Evolutionary conservation across 2,888 invertebrate genomes (phyloP).

Genomic region (Anthrax anthrax): DNA sequence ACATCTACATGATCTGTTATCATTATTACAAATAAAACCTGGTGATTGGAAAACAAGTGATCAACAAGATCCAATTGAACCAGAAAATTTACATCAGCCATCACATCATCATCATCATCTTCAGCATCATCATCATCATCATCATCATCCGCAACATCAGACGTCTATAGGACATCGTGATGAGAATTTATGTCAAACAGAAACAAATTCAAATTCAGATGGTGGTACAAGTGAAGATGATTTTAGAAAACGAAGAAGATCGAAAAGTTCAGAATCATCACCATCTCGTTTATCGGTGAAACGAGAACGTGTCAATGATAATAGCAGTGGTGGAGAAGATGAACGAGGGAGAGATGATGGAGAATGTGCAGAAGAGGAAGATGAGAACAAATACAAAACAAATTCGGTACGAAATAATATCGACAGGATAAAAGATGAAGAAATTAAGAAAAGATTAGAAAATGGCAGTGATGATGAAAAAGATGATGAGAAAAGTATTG

Average conservation of each 20-base stretch:
- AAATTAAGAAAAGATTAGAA: constrained; percentile 8
- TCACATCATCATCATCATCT: constrained; percentile 30
- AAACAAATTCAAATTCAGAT: constrained; percentile 16
- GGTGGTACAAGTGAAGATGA: constrained; percentile 39
- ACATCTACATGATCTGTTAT: constrained; percentile 68
- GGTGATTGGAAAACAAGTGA: constrained; percentile 52
- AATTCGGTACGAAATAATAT: constrained; percentile 9
- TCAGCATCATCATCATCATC: constrained; percentile 26
- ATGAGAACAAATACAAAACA: constrained; percentile 13
- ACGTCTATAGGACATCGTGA: constrained; percentile 35
- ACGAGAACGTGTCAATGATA: constrained; percentile 11
- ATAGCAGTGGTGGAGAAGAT: constrained; percentile 12
- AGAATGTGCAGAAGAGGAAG: constrained; percentile 34
- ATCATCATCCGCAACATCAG: constrained; percentile 20
- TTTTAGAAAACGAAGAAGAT: constrained; percentile 14
- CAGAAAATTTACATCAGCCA: constrained; percentile 30
- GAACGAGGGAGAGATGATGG: constrained; percentile 11
- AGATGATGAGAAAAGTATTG: constrained; percentile 32
- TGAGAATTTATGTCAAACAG: constrained; percentile 24
- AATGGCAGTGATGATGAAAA: constrained; percentile 29
- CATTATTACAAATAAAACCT: constrained; percentile 71
- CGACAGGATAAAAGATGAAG: constrained; percentile 12
- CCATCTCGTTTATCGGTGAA: constrained; percentile 12
- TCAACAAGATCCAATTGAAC: constrained; percentile 36
- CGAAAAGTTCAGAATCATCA: constrained; percentile 13